Percentiles rank a stretch among this genome's conserved stretches.
phyloP scores from a whole-genome alignment of 2,797 vertebrate species.

The Pseudochromis fuscus region DNA sequence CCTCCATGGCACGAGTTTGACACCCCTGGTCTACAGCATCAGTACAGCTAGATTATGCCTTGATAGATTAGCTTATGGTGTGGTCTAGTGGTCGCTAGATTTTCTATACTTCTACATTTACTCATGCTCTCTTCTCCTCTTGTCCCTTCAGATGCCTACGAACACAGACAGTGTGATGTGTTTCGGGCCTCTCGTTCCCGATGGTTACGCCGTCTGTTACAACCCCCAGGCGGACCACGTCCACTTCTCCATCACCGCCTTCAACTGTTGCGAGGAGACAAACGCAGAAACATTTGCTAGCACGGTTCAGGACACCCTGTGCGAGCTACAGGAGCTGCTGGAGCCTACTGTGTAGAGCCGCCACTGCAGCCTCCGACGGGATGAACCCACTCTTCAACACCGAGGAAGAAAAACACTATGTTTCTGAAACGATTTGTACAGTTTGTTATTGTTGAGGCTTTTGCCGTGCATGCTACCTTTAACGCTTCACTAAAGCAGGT shows the following conservation, averaged over 20 bases:
- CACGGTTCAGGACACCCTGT: constrained; percentile 80
- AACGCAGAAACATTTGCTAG: constrained; percentile 84
- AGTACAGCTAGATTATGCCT: too few species aligned
- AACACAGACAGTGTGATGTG: constrained; percentile 90
- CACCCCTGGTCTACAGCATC: too few species aligned
- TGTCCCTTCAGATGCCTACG: constrained; percentile 79
- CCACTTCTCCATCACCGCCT: constrained; percentile 88
- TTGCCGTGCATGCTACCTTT: constrained; percentile 4
- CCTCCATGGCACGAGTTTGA: too few species aligned
- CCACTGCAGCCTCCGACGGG: neutral
- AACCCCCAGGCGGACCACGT: constrained; percentile 87
- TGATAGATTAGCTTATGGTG: too few species aligned
- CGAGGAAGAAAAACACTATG: neutral
- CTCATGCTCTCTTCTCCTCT: neutral
- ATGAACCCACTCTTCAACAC: neutral
- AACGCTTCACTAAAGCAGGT: constrained; percentile 3
- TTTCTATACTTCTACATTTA: neutral
- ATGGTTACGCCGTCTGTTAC: constrained; percentile 89
- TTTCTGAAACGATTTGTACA: constrained; percentile 22
- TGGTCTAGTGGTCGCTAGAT: too few species aligned
- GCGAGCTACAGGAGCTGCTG: constrained; percentile 83
- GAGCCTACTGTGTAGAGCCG: constrained; percentile 75
- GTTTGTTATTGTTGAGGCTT: constrained; percentile 15
- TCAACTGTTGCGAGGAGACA: constrained; percentile 90
- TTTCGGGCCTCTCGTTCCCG: constrained; percentile 88